These are phyloP conservation scores for Gerris lacustris DNA, from an alignment of 2,888 invertebrate genomes.

Conservation along the genomic window DNA sequence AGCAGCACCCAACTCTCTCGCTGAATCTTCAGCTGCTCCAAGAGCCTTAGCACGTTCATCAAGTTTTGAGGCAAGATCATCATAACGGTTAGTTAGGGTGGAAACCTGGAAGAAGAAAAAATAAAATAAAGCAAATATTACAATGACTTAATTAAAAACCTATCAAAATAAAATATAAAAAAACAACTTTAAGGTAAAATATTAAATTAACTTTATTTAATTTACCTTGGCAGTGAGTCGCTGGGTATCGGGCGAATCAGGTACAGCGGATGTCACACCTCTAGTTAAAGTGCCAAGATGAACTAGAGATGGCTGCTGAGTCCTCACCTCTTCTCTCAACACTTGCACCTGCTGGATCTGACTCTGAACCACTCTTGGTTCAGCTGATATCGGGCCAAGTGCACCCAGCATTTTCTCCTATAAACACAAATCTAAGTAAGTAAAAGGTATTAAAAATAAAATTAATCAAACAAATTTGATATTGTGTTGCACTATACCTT, in stretches of 20 bases:
- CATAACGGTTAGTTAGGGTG: conserved; percentile 36
- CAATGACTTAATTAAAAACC: background rate
- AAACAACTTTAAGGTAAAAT: background rate
- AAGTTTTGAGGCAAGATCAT: conserved; percentile 49
- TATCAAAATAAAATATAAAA: background rate
- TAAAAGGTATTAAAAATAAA: no score
- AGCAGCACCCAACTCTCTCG: conserved; percentile 83
- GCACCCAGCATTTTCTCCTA: conserved; percentile 84
- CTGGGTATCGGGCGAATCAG: conserved; percentile 41
- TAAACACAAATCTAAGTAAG: background rate
- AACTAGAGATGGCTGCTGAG: conserved; percentile 79
- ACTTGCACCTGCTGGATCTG: conserved; percentile 81
- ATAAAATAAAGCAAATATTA: background rate
- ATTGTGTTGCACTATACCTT: conserved; percentile 41
- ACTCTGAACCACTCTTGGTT: conserved; percentile 87
- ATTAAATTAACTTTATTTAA: no score
- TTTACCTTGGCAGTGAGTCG: background rate
- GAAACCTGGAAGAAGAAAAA: conserved; percentile 5
- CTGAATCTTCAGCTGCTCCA: conserved; percentile 83
- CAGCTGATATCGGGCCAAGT: conserved; percentile 88
- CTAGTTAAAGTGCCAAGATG: conserved; percentile 63
- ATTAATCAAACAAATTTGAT: no score
- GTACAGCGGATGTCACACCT: conserved; percentile 41
- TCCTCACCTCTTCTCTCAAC: conserved; percentile 84
- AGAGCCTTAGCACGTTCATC: conserved; percentile 79